Evolutionary conservation across 2,888 invertebrate genomes (phyloP), one percentile per base, ranked within the genome.

Genomic region (Cotesia congregata): DNA sequence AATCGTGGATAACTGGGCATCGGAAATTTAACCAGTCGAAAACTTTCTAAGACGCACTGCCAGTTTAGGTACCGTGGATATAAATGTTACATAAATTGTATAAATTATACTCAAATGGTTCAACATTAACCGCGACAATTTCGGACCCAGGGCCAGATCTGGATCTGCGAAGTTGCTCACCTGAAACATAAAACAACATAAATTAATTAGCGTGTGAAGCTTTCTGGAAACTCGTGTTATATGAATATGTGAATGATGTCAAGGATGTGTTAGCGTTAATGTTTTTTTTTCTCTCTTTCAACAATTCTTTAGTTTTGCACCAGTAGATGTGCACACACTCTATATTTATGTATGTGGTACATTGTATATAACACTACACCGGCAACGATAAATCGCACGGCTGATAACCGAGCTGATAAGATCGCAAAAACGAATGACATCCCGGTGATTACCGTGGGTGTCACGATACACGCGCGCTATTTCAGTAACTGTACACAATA

Each of bases 361-460:
- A 67, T 15, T 70, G n/a, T 75, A 40, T 64, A 68, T 40, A 38
- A 41, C 17, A 17, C 64, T 65, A 59, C 50, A 65, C 7, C 69
- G 15, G 60, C 71, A 59, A 70, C 76, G 76, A 78, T 78, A 78
- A 75, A 72, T 76, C 71, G 6, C 73, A 68, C 73, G 64, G 73
- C 76, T 76, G 65, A 75, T 78, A 73, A 72, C 77, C 72, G 75
- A 77, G 68, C 41, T 77, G 77, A 80, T 71, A 78, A 77, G 77
- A 80, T 77, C 75, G 75, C 50, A 50, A 50, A 77, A 72, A 78
- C 72, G 77, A 74, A 74, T 75, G 69, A 68, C 78, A 78, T 75
- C 65, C 64, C 69, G 71, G 60, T 76, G 76, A 76, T 76, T 76
- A 68, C 72, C 75, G 70, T 70, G 61, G 67, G 62, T 75, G 75